Conservation (phyloP, 2,113 vertebrate species). For the human (Homo sapiens) region DNA sequence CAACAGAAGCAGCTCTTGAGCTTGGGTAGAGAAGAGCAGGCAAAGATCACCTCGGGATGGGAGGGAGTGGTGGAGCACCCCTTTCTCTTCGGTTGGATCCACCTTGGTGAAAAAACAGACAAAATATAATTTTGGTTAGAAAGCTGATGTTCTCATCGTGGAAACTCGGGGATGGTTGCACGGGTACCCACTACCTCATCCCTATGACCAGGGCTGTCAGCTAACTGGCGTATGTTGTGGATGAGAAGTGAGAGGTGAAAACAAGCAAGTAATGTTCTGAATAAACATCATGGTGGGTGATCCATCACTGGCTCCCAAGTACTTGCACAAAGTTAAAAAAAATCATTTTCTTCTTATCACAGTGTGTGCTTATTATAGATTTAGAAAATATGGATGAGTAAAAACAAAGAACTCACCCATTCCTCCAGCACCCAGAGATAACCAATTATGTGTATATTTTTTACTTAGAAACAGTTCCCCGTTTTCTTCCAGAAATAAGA, state of each 20-base stretch:
- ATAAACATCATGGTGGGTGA: too few species aligned
- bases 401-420: constrained; percentile 26
- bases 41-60: constrained; percentile 93
- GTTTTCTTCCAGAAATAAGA: constrained; percentile 4
- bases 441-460: background rate
- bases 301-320: background rate
- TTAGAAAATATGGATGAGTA: constrained; percentile 34
- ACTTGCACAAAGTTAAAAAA: background rate
- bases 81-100: constrained; percentile 93
- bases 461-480: background rate
- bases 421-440: background rate
- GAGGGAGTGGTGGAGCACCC: constrained; percentile 95
- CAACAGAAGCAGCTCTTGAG: constrained; percentile 70
- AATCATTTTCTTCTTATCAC: background rate
- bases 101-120: constrained; percentile 82
- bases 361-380: background rate
- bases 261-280: background rate
- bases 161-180: background rate
- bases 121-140: constrained; percentile 64
- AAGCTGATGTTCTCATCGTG: background rate
- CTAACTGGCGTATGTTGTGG: background rate
- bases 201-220: background rate
- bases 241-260: background rate
- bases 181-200: background rate
- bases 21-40: constrained; percentile 50